A percentile compares a stretch with the other conserved stretches of the same genome.
Evolutionary conservation across 2,888 invertebrate genomes (phyloP).

Genomic region (Apocheima hispidaria): DNA sequence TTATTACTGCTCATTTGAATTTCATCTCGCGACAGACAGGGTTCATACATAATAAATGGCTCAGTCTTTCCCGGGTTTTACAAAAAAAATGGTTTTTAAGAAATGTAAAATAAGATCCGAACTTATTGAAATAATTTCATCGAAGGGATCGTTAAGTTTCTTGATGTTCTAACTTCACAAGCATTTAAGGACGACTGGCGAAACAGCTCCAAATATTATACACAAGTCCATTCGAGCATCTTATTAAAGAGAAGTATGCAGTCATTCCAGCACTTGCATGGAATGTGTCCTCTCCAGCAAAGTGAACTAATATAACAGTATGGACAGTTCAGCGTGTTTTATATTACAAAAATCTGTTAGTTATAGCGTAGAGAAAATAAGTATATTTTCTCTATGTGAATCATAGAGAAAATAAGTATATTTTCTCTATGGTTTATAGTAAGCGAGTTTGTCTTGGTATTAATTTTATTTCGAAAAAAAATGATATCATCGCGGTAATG

Average conservation of each 20-base stretch:
- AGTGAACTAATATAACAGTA: constrained; percentile 2
- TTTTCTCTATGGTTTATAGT: too few relatives aligned
- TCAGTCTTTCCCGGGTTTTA: constrained; percentile 38
- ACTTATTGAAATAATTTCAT: neutral
- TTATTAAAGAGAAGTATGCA: constrained; percentile 53
- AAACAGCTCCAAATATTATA: constrained; percentile 24
- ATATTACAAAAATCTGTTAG: too few relatives aligned
- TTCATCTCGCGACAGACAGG: constrained; percentile 67
- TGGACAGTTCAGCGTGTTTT: neutral
- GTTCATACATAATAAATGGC: constrained; percentile 76
- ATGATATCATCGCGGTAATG: too few relatives aligned
- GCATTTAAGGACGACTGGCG: constrained; percentile 7
- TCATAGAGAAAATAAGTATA: too few relatives aligned
- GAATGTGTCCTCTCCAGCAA: constrained; percentile 32
- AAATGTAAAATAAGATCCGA: constrained; percentile 12
- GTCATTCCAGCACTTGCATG: constrained; percentile 49
- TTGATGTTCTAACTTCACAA: neutral
- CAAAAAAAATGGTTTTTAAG: constrained; percentile 32
- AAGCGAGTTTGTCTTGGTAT: too few relatives aligned
- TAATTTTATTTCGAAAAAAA: too few relatives aligned
- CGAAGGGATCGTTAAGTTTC: neutral
- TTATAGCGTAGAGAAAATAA: too few relatives aligned
- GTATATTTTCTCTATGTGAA: too few relatives aligned
- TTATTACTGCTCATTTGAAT: constrained; percentile 77
- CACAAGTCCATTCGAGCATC: constrained; percentile 42